Conservation (phyloP, 2,113 vertebrate genomes). For the Thomomys bottae region DNA sequence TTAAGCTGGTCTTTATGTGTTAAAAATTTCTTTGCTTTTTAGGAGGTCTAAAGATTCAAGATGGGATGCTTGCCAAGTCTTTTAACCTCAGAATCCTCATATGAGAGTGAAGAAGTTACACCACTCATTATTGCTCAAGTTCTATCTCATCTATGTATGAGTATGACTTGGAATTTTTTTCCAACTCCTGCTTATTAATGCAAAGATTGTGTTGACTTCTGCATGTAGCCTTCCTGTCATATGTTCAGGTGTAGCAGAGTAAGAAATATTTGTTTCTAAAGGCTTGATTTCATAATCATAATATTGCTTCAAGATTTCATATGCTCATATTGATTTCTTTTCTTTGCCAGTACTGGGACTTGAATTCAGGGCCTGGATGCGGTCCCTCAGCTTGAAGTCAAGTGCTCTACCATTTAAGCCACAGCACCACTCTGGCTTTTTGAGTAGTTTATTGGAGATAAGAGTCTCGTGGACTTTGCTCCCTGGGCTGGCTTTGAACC, state of each 20-base stretch:
- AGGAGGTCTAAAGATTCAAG: not conserved
- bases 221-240: not conserved
- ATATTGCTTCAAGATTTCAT: not conserved
- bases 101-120: not conserved
- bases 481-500: too few relatives aligned
- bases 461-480: too few relatives aligned
- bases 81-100: not conserved
- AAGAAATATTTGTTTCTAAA: slow-evolving; percentile 20
- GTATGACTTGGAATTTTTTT: not conserved
- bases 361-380: too few relatives aligned
- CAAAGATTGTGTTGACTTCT: not conserved
- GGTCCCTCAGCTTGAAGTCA: too few relatives aligned
- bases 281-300: slow-evolving; percentile 12
- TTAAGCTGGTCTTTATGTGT: slow-evolving; percentile 16
- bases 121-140: not conserved
- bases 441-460: too few relatives aligned
- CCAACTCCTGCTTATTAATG: not conserved
- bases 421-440: too few relatives aligned
- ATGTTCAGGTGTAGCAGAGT: not conserved
- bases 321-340: not conserved
- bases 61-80: not conserved
- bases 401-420: too few relatives aligned
- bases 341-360: too few relatives aligned
- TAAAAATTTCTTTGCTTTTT: not conserved
- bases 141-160: not conserved